A percentile compares a stretch with the other conserved stretches of the same genome.
Evolutionary conservation across 1,140 invertebrate species (phyloP).

Genomic region (Drosophila grimshawi): DNA sequence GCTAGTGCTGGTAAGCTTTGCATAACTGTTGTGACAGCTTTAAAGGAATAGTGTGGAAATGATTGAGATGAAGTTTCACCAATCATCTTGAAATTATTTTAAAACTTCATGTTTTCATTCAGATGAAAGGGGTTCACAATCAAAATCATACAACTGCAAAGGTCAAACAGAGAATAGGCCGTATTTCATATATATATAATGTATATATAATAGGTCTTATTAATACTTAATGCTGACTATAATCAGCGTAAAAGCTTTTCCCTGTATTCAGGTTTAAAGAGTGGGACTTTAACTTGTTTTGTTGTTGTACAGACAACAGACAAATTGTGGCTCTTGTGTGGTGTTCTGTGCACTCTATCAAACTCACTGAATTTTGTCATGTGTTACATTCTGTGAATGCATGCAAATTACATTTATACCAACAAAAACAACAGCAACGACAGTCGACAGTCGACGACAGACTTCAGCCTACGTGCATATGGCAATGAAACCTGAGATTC

Average conservation of each 20-base stretch:
- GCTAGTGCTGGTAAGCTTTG: too few relatives aligned
- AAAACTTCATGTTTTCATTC: neutral
- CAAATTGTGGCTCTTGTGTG: slow-evolving; percentile 1
- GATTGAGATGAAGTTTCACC: too few relatives aligned
- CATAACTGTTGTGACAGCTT: too few relatives aligned
- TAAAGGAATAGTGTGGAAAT: too few relatives aligned
- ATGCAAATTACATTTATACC: slow-evolving; percentile 55
- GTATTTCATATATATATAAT: neutral
- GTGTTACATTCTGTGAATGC: slow-evolving; percentile 42
- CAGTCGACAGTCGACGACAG: slow-evolving; percentile 48
- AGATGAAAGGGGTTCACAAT: slow-evolving; percentile 22
- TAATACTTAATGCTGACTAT: slow-evolving; percentile 12
- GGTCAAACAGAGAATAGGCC: slow-evolving; percentile 3
- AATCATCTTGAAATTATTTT: too few relatives aligned
- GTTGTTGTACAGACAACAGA: neutral
- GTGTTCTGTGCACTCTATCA: neutral
- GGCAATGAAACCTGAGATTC: slow-evolving; percentile 74
- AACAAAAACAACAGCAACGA: slow-evolving; percentile 27
- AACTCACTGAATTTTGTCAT: slow-evolving; percentile 46
- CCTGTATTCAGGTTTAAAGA: neutral
- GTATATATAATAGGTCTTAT: neutral
- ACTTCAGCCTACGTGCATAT: slow-evolving; percentile 68
- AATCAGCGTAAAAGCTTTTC: slow-evolving; percentile 25
- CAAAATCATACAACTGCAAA: slow-evolving; percentile 6
- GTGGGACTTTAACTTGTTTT: neutral